These are phyloP conservation scores for Epinephelus lanceolatus DNA, from an alignment of 2,113 vertebrate species.

Conservation along the genomic window DNA sequence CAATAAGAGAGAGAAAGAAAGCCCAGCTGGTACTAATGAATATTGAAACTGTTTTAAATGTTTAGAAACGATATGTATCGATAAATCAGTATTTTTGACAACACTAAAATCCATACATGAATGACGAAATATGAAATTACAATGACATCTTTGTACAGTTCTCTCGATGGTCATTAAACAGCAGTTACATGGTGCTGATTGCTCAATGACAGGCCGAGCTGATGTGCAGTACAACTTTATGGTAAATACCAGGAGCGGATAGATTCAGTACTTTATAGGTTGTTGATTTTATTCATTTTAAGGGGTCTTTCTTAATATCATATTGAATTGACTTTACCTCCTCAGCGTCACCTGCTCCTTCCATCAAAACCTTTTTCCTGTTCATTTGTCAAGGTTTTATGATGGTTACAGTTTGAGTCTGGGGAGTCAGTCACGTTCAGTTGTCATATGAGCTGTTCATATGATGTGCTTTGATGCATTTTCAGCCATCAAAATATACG, in stretches of 20 bases:
- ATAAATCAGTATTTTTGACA: no score
- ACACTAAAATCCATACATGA: neutral
- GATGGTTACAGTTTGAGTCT: neutral
- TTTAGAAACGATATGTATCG: no score
- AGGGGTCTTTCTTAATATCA: neutral
- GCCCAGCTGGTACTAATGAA: no score
- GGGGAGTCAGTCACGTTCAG: neutral
- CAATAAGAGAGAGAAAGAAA: no score
- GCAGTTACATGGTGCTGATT: neutral
- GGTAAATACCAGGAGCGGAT: neutral
- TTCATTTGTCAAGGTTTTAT: conserved; percentile 14
- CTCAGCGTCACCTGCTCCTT: neutral
- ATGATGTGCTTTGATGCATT: neutral
- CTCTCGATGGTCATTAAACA: neutral
- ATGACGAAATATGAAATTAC: neutral
- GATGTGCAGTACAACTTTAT: neutral
- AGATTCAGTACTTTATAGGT: neutral
- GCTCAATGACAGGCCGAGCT: neutral
- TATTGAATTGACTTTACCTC: neutral
- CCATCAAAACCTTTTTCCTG: neutral
- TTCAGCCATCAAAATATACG: conserved; percentile 8
- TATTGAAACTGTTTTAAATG: no score
- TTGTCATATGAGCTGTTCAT: neutral
- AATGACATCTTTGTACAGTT: neutral
- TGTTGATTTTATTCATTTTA: conserved; percentile 4